Base-by-base conservation (phyloP, 2,113 vertebrate species). In the Trichomycterus rosablanca region DNA sequence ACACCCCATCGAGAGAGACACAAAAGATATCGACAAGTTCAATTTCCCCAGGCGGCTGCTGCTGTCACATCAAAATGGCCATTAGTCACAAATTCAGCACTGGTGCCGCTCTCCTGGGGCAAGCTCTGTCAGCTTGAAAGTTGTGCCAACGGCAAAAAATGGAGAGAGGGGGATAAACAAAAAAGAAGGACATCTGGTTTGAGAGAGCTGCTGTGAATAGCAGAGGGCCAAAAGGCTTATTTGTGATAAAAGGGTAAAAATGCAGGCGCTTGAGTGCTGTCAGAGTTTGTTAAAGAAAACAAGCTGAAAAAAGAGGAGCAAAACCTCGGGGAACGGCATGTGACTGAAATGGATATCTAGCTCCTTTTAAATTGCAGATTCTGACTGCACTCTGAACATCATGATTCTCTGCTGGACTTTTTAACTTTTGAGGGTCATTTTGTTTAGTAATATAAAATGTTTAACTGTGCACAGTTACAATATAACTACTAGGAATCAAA, bases 61-160 rank as follows among this genome's bases (percentile, higher is more conserved):
- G 84, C 93, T 84, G 90, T 95, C 93, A 95, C 91, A 95, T 97
- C 96, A 97, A 95, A 93, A 91, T 84, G 83, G 83, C 92, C 93
- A 97, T 98, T 98, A 98, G 95, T 93, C 91, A 93, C 92, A 97
- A 93, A 91, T 87, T 90, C 89, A 84, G 88, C 88, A 86, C 89
- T 70, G 67, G 69, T 65, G 75, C 79, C 74, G 71, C 84, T 78
- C 93, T 90, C 92, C 76, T 7, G 91, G 92, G 91, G 88, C 78
- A 80, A 78, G 87, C 76, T 87, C 88, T 91, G 91, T 97, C 92
- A 94, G 92, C 89, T 91, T 91, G 89, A 92, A 93, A 91, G 88
- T 87, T 85, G 81, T 85, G 84, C 84, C 82, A 81, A 78, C 68
- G 81, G 82, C 80, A 73, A 81, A 81, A 68, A 60, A 52, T 53